phyloP scores from a whole-genome alignment of 2,797 vertebrate genomes.

The Molossus molossus region DNA sequence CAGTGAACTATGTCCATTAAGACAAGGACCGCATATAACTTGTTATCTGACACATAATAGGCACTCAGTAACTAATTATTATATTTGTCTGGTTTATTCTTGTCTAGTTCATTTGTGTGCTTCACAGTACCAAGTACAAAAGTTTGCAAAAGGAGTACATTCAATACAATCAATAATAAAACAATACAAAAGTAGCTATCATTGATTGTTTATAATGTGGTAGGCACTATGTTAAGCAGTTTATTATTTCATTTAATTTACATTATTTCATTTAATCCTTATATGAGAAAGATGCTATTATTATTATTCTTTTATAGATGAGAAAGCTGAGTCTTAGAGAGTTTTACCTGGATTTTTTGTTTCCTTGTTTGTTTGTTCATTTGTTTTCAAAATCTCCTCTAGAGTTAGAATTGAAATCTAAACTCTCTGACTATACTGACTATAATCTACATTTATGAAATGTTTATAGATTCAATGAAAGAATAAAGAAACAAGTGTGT shows the following conservation, averaged over 20 bases:
- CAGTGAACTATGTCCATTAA: not conserved
- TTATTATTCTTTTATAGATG: not conserved
- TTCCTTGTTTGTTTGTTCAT: too few relatives aligned
- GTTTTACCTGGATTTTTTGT: not conserved
- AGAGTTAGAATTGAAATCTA: not conserved
- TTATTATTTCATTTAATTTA: not conserved
- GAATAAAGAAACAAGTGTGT: not conserved
- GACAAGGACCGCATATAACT: not conserved
- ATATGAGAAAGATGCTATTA: not conserved
- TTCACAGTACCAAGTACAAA: not conserved
- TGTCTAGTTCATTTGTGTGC: not conserved
- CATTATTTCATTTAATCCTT: not conserved
- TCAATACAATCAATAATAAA: not conserved
- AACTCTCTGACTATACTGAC: not conserved
- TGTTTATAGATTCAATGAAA: not conserved
- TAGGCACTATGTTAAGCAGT: not conserved
- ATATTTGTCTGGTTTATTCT: not conserved
- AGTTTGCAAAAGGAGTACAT: constrained; percentile 10
- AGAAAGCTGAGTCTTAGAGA: not conserved
- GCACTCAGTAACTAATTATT: not conserved
- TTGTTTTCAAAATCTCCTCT: constrained; percentile 4
- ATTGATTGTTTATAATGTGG: not conserved
- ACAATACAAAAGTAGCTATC: not conserved
- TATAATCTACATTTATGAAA: constrained; percentile 3
- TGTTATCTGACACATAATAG: not conserved